phyloP scores from a whole-genome alignment of 2,888 invertebrate species.

The Listrodromus nycthemerus region DNA sequence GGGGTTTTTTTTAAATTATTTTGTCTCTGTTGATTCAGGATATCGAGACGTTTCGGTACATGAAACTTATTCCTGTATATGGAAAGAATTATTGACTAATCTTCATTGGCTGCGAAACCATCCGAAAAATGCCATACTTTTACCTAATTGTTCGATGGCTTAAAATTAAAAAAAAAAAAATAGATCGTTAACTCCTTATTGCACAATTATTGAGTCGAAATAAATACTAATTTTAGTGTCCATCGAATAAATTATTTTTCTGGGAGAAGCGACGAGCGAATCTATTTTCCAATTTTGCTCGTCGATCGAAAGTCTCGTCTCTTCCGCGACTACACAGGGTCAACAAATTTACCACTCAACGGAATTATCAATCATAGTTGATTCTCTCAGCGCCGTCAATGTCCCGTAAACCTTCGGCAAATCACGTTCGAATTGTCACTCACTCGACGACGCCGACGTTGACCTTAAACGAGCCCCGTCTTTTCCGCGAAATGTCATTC shows the following conservation, averaged over 20 bases:
- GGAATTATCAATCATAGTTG: constrained; percentile 3
- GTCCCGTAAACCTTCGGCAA: constrained; percentile 49
- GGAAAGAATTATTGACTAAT: neutral
- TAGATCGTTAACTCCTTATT: neutral
- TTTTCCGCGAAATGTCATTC: constrained; percentile 75
- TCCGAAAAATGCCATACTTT: neutral
- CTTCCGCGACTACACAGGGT: neutral
- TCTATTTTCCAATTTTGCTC: neutral
- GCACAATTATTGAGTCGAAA: neutral
- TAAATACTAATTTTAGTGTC: neutral
- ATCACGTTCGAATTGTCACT: constrained; percentile 74
- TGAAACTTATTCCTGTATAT: neutral
- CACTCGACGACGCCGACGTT: constrained; percentile 70
- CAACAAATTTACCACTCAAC: neutral
- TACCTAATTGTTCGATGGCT: neutral
- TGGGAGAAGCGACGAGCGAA: neutral
- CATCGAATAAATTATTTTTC: neutral
- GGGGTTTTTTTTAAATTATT: no score
- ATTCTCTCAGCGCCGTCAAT: constrained; percentile 19
- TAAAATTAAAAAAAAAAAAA: no score
- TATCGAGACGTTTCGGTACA: no score
- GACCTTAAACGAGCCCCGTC: constrained; percentile 75
- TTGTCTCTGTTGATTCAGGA: no score
- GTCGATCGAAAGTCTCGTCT: neutral
- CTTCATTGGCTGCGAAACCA: neutral